Evolutionary conservation across 2,797 vertebrate species (phyloP).

Genomic region (Aeoliscus strigatus): DNA sequence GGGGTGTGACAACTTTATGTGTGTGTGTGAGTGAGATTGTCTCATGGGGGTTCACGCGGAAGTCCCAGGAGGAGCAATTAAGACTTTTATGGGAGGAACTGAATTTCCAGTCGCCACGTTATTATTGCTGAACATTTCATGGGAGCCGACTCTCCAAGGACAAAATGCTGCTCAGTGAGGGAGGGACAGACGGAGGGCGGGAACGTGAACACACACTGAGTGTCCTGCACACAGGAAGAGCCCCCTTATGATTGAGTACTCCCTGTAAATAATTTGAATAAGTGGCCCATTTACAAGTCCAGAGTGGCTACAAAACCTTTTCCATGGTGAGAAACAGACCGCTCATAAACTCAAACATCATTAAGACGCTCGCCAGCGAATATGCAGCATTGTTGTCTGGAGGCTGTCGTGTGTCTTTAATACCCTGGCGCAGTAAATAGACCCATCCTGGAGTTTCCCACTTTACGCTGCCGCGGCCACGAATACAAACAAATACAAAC

Average conservation of each 20-base stretch:
- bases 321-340: constrained; percentile 40
- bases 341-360: constrained; percentile 42
- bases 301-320: constrained; percentile 40
- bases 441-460: constrained; percentile 22
- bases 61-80: constrained; percentile 56
- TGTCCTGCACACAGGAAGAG: constrained; percentile 60
- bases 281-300: constrained; percentile 54
- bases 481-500: too few relatives aligned
- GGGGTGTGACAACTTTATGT: constrained; percentile 31
- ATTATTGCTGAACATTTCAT: constrained; percentile 38
- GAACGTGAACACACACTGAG: too few relatives aligned
- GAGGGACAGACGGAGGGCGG: constrained; percentile 7
- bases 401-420: too few relatives aligned
- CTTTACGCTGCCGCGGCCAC: too few relatives aligned
- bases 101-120: constrained; percentile 47
- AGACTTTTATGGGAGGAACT: constrained; percentile 62
- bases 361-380: constrained; percentile 28
- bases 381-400: constrained; percentile 35
- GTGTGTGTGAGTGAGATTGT: constrained; percentile 28
- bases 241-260: constrained; percentile 62
- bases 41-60: constrained; percentile 24
- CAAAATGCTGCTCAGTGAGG: constrained; percentile 14
- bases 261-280: constrained; percentile 59
- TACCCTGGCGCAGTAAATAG: constrained; percentile 20
- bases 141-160: constrained; percentile 24